Evolutionary conservation across 2,888 invertebrate genomes (phyloP).

Genomic region (Matsumyia berberina): DNA sequence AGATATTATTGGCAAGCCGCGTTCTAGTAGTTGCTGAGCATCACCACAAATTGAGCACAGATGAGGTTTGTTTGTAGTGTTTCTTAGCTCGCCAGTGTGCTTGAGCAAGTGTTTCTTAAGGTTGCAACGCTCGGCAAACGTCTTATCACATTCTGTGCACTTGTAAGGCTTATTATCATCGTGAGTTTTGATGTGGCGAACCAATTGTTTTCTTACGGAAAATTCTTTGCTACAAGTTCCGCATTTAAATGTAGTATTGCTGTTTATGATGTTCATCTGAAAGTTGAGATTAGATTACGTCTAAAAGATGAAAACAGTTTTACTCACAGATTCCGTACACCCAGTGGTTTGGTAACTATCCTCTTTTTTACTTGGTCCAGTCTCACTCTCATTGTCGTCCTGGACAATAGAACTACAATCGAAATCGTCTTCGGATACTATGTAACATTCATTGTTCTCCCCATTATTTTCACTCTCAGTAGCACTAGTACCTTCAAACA

Average conservation of each 20-base stretch:
- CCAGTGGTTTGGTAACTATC: not conserved
- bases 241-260: slow-evolving; percentile 19
- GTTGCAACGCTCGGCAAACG: slow-evolving; percentile 83
- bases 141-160: slow-evolving; percentile 85
- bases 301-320: no score
- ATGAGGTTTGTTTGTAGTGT: slow-evolving; percentile 84
- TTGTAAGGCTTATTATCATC: slow-evolving; percentile 84
- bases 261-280: not conserved
- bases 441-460: not conserved
- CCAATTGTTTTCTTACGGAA: slow-evolving; percentile 77
- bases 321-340: not conserved
- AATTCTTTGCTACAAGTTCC: slow-evolving; percentile 79
- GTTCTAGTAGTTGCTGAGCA: not conserved
- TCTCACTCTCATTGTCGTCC: not conserved
- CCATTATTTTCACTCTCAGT: not conserved
- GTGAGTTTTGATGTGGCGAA: slow-evolving; percentile 85
- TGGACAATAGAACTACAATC: not conserved
- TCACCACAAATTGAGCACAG: slow-evolving; percentile 57
- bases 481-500: not conserved
- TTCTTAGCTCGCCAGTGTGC: slow-evolving; percentile 85
- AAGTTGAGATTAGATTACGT: not conserved
- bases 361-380: not conserved
- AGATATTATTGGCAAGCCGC: not conserved
- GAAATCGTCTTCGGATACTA: not conserved
- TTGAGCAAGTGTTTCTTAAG: slow-evolving; percentile 85